Percentiles rank a stretch among this genome's conserved stretches.
Conservation (phyloP, 2,888 invertebrate genomes). For the Marasmarcha lunaedactyla region DNA sequence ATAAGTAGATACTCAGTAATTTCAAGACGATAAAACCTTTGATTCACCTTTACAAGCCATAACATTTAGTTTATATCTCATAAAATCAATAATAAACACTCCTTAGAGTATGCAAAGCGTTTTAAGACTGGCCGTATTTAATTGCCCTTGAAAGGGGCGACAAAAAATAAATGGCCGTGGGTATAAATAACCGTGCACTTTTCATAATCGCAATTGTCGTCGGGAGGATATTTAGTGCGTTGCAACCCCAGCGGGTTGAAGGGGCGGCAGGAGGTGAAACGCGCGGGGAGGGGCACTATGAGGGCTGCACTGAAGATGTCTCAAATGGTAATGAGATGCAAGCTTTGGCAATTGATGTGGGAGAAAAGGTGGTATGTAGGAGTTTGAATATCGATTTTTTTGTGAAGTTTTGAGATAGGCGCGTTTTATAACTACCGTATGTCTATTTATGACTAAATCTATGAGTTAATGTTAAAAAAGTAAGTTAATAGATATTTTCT, state of each 20-base stretch:
- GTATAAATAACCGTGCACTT: constrained; percentile 70
- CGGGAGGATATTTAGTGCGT: constrained; percentile 69
- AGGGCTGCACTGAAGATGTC: background rate
- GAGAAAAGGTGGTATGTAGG: too few species aligned
- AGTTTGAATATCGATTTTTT: too few species aligned
- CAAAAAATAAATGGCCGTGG: constrained; percentile 61
- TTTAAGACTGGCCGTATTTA: constrained; percentile 64
- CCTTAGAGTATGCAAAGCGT: constrained; percentile 56
- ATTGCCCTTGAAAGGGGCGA: constrained; percentile 71
- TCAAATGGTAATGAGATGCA: background rate
- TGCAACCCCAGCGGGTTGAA: constrained; percentile 44
- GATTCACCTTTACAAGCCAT: too few species aligned
- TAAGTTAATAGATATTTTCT: too few species aligned
- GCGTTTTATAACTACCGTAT: too few species aligned
- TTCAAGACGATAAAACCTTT: too few species aligned
- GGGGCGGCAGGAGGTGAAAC: background rate
- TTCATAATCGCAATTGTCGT: constrained; percentile 72
- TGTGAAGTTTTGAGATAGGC: too few species aligned
- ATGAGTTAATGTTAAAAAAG: too few species aligned
- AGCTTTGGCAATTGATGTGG: too few species aligned
- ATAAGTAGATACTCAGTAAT: too few species aligned
- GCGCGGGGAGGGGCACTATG: background rate
- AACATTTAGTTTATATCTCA: too few species aligned
- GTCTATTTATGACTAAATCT: too few species aligned
- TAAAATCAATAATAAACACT: constrained; percentile 6